Evolutionary conservation across 1,140 invertebrate species (phyloP), one percentile per base, ranked within the genome.

Genomic region (Hermatobates lingyangjiaoensis): DNA sequence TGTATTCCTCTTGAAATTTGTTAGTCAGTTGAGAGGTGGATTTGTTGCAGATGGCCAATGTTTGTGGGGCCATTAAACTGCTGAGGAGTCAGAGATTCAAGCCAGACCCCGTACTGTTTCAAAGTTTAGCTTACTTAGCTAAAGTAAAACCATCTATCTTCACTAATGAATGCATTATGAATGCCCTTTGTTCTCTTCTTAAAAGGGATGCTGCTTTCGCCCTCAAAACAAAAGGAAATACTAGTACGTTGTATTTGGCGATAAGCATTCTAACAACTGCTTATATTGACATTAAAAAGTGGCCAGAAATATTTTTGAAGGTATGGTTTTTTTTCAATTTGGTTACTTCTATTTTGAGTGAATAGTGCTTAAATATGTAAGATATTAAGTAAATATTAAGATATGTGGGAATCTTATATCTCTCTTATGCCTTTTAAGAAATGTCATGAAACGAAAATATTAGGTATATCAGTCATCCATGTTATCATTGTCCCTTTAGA

Each of bases 251-350:
- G 54, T 80, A 92, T 14, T 64, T 94, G 12, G 83, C 84, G 28
- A 82, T 86, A 50, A 93, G 90, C 70, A 71, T 95, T 54, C 67
- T 97, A 18, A 76, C 85, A 63, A 73, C 79, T 54, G 85, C 81
- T 14, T 91, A 83, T 68, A 70, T 76, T 39, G 87, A 87, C 25
- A 77, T 74, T 49, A 75, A 72, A 45, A 76, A 75, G 52, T 87
- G 84, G 84, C 83, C 84, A 3, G 82, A 86, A 58, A 68, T 73
- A 49, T 83, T 87, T 66, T 69, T 83, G 2, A 81, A 79, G 71
- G 80, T 82, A 63, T 62, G 45, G 58, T 50, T 57, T 57, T n/a
- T n/a, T n/a, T n/a, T n/a, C n/a, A n/a, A n/a, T n/a, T n/a, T n/a
- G n/a, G n/a, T n/a, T n/a, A n/a, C n/a, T n/a, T n/a, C n/a, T n/a